These are phyloP conservation scores for Phaetusa simplex DNA, from an alignment of 2,113 vertebrate species.

Conservation along the genomic window DNA sequence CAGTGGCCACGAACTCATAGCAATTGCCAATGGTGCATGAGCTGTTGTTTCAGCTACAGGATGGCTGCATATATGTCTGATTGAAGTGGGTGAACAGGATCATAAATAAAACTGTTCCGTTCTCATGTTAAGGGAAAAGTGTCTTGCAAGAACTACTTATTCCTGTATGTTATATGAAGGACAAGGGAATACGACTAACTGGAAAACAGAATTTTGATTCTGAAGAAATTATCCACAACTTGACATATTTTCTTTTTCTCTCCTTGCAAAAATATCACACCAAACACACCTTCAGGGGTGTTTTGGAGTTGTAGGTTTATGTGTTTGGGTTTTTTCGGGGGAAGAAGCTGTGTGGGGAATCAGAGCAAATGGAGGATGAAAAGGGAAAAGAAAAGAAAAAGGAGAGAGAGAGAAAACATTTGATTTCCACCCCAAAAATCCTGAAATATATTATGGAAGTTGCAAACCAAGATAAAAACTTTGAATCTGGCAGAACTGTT, in stretches of 20 bases:
- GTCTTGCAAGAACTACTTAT: not conserved
- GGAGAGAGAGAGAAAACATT: rapidly evolving
- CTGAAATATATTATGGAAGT: not conserved
- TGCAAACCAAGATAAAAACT: not conserved
- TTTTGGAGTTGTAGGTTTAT: not conserved
- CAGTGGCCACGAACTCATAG: not conserved
- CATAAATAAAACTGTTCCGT: not conserved
- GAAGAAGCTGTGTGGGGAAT: rapidly evolving
- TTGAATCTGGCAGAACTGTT: not conserved
- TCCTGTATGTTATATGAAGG: not conserved
- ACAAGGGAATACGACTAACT: not conserved
- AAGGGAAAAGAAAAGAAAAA: not conserved
- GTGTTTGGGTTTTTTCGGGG: rapidly evolving
- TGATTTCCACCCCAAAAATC: not conserved
- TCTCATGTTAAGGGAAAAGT: not conserved
- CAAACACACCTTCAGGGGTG: not conserved
- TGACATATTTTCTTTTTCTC: not conserved
- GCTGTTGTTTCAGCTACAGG: not conserved
- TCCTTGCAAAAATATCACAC: not conserved
- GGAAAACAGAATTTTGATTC: not conserved
- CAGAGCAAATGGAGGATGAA: not conserved
- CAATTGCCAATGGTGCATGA: not conserved
- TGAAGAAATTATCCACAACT: not conserved
- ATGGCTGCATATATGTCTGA: not conserved
- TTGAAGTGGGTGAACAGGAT: not conserved